A percentile compares a stretch with the other conserved stretches of the same genome.
Evolutionary conservation across 2,113 vertebrate genomes (phyloP).

Genomic region (Brachypodius melanocephalos): DNA sequence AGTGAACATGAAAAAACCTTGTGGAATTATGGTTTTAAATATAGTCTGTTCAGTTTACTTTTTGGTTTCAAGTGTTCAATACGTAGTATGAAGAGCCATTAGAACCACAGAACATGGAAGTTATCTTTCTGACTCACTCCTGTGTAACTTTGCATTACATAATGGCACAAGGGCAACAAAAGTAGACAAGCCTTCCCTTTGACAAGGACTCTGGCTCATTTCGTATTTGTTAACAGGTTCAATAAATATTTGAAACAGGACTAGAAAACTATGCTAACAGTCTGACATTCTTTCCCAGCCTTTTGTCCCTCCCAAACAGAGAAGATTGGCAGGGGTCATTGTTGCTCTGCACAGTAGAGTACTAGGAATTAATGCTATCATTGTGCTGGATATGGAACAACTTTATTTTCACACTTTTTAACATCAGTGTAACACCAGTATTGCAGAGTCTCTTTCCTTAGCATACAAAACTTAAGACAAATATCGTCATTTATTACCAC

Average conservation of each 20-base stretch:
- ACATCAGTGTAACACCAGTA: background rate
- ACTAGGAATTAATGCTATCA: constrained; percentile 17
- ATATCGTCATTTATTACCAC: background rate
- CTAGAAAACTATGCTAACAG: constrained; percentile 27
- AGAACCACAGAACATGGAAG: background rate
- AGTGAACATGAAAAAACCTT: background rate
- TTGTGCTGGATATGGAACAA: background rate
- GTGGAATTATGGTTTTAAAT: background rate
- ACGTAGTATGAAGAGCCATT: background rate
- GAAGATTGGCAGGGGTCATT: constrained; percentile 44
- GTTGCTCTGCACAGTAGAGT: constrained; percentile 17
- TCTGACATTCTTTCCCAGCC: constrained; percentile 21
- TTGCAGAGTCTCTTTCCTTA: background rate
- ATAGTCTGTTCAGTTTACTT: background rate
- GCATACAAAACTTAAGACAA: background rate
- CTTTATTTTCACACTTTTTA: constrained; percentile 15
- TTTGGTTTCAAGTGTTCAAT: background rate
- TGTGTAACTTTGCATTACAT: background rate
- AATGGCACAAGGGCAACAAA: background rate
- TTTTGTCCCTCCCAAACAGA: background rate
- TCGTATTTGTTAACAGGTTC: background rate
- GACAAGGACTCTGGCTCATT: background rate
- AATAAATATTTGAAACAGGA: background rate
- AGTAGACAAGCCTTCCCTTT: background rate
- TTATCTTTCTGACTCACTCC: background rate